Conservation (phyloP, 2,113 vertebrate species). For the Galemys pyrenaicus region DNA sequence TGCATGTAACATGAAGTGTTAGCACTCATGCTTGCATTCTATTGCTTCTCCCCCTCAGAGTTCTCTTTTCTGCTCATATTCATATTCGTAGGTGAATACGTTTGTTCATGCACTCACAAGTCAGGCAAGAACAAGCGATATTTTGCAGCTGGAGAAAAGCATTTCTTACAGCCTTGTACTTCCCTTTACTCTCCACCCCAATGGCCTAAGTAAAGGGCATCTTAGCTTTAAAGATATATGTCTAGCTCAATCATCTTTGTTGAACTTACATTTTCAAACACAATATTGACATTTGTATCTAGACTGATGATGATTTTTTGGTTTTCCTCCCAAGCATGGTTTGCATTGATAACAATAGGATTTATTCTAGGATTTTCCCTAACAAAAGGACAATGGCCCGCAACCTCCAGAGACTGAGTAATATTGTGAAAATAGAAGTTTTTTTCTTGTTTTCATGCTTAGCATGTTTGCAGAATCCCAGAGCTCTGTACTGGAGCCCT, state of each 20-base stretch:
- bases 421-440: background rate
- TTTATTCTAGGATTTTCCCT: slow-evolving; percentile 21
- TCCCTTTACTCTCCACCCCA: background rate
- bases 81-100: background rate
- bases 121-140: background rate
- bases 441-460: background rate
- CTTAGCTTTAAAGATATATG: background rate
- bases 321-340: background rate
- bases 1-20: background rate
- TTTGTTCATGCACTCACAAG: background rate
- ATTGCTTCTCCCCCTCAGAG: background rate
- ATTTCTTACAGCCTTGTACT: background rate
- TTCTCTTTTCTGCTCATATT: background rate
- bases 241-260: background rate
- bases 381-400: background rate
- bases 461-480: background rate
- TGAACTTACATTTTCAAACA: slow-evolving; percentile 24
- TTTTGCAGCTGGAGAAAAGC: background rate
- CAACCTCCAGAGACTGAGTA: background rate
- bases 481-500: background rate
- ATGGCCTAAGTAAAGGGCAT: background rate
- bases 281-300: slow-evolving; percentile 12
- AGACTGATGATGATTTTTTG: background rate
- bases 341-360: background rate
- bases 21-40: background rate